Base-by-base conservation (phyloP, 2,888 invertebrate genomes). In the Cantharis nigra region DNA sequence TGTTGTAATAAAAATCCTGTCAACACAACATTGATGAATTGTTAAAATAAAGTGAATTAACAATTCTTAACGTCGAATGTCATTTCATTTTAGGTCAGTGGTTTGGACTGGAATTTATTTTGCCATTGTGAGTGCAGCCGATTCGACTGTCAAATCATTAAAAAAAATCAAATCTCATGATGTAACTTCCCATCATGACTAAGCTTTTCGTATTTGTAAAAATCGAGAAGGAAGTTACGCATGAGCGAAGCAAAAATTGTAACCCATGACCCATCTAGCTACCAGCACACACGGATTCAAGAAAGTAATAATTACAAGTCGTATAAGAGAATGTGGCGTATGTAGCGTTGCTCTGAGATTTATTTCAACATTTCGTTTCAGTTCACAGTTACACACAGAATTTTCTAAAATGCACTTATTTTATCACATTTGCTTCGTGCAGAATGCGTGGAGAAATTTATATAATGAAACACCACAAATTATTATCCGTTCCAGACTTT, bases 311-410 rank as follows among this genome's bases (percentile, higher is more conserved):
- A 79, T 79, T 79, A 79, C 77, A 71, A 73, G 75, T 74, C 72
- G 79, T 77, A 20, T 20, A 77, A 79, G 70, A 79, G 76, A 75
- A 75, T 77, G 67, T 64, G 77, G 79, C 75, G 77, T 76, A 74
- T 79, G 78, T 75, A 76, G 70, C 75, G 78, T 76, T n/a, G 78
- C 69, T 23, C 28, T 78, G 78, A 81, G 83, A 83, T 83, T 83
- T 83, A 83, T 83, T 82, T 81, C 74, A 80, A 81, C 83, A 82
- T 83, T 83, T 82, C 82, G 83, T 83, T 83, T 83, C 80, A 81
- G 83, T 82, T 81, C 80, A 78, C 83, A 81, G 81, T 82, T 81
- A 83, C 82, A 80, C 74, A 81, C 74, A 81, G 80, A 80, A 76
- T 82, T 80, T 82, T 80, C 81, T 82, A 78, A 77, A 71, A 81